A percentile compares a stretch with the other conserved stretches of the same genome.
Evolutionary conservation across 2,113 vertebrate genomes (phyloP).

Genomic region (Peucedramus taeniatus): DNA sequence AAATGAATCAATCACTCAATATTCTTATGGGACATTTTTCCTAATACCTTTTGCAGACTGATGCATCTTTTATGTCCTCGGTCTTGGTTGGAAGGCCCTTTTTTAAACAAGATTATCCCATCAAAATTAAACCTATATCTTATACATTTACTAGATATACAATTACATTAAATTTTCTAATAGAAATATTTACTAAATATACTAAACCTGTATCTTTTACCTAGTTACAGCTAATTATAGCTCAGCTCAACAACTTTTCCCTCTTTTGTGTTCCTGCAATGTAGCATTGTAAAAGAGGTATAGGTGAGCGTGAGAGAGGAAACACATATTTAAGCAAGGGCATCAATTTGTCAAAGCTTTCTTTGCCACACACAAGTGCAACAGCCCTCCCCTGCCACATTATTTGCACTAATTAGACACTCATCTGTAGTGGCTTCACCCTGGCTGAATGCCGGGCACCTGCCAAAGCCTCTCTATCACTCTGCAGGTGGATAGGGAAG

Average conservation of each 20-base stretch:
- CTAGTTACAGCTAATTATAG: background rate
- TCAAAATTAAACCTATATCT: accelerated
- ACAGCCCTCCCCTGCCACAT: background rate
- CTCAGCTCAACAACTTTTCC: background rate
- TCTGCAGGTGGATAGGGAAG: background rate
- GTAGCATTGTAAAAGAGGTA: background rate
- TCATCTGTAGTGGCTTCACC: background rate
- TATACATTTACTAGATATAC: background rate
- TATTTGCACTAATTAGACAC: background rate
- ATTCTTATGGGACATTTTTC: background rate
- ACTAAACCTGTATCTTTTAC: background rate
- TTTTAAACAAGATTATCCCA: background rate
- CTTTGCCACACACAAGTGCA: background rate
- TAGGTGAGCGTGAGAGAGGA: background rate
- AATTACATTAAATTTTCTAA: background rate
- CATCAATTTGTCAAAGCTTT: background rate
- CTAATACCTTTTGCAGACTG: background rate
- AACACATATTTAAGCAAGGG: background rate
- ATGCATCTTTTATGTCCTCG: background rate
- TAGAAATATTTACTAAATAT: background rate
- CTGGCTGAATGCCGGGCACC: background rate
- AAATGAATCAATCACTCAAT: background rate
- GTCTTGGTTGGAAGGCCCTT: background rate
- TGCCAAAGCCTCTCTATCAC: background rate
- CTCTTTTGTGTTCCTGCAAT: background rate